phyloP scores from a whole-genome alignment of 2,113 vertebrate species.

The Brachyhypopomus gauderio region DNA sequence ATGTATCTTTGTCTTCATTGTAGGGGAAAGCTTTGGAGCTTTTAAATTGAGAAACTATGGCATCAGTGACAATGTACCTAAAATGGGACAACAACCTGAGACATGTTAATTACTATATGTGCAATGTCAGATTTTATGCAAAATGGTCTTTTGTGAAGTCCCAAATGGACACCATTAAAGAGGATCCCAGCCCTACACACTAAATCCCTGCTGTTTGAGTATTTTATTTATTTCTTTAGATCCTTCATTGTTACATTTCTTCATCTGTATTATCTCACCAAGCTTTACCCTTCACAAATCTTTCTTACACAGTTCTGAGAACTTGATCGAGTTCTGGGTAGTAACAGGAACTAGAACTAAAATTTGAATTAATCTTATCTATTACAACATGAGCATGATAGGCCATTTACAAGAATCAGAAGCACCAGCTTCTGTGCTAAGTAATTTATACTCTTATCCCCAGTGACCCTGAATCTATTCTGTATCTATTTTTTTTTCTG shows the following conservation, averaged over 20 bases:
- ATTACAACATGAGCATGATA: too few species aligned
- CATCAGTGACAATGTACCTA: not conserved
- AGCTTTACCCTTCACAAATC: too few species aligned
- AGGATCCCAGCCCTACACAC: slow-evolving; percentile 58
- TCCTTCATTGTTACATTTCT: not conserved
- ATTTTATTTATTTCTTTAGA: slow-evolving; percentile 47
- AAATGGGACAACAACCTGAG: slow-evolving; percentile 2
- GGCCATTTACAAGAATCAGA: too few species aligned
- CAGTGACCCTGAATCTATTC: too few species aligned
- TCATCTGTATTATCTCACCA: not conserved
- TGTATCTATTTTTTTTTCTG: too few species aligned
- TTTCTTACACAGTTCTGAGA: not conserved
- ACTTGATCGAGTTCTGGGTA: not conserved
- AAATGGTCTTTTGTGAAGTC: slow-evolving; percentile 22
- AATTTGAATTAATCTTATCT: not conserved
- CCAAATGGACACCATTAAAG: slow-evolving; percentile 49
- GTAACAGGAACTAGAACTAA: slow-evolving; percentile 18
- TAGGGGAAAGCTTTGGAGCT: not conserved
- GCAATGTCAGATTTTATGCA: slow-evolving; percentile 43
- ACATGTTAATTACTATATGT: slow-evolving; percentile 22
- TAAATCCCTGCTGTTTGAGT: slow-evolving; percentile 45
- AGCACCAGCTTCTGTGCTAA: not conserved
- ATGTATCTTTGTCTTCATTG: slow-evolving; percentile 1
- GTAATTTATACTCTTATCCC: not conserved
- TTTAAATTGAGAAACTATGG: slow-evolving; percentile 16